Percentiles rank a stretch among this genome's conserved stretches.
These are phyloP conservation scores for Harpegnathos saltator DNA, from an alignment of 1,140 invertebrate species.

Conservation along the genomic window DNA sequence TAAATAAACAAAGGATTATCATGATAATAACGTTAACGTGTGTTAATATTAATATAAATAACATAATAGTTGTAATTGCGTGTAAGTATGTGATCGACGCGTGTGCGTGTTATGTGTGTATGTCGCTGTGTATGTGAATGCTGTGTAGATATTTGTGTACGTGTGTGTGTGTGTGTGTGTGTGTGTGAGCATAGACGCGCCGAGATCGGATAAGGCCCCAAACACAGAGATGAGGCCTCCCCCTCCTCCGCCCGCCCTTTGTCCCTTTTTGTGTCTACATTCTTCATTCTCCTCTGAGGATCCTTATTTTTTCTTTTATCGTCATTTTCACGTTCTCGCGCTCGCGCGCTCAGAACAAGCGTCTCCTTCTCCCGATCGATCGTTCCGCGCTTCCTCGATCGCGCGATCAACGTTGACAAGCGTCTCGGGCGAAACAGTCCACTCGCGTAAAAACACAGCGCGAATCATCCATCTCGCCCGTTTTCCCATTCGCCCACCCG, in stretches of 20 bases:
- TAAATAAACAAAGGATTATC: conserved; percentile 85
- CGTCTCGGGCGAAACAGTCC: neutral
- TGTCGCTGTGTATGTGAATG: neutral
- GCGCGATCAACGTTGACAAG: no score
- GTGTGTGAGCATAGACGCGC: conserved; percentile 54
- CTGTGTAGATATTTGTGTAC: neutral
- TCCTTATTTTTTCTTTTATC: neutral
- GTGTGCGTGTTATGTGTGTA: neutral
- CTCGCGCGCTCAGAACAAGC: neutral
- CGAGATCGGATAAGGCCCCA: conserved; percentile 31
- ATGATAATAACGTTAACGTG: conserved; percentile 83
- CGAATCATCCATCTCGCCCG: no score
- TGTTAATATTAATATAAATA: conserved; percentile 86
- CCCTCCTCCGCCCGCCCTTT: conserved; percentile 1
- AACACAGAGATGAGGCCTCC: conserved; percentile 24
- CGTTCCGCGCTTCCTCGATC: neutral
- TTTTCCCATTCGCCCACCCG: no score
- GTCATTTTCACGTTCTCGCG: neutral
- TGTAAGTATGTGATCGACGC: conserved; percentile 20
- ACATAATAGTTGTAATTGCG: conserved; percentile 82
- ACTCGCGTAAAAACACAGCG: neutral
- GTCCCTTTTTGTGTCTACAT: conserved; percentile 2
- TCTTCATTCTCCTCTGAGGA: neutral
- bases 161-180: neutral
- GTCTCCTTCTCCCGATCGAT: neutral